Evolutionary conservation across 2,113 vertebrate genomes (phyloP), one percentile per base, ranked within the genome.

Genomic region (Apus apus): DNA sequence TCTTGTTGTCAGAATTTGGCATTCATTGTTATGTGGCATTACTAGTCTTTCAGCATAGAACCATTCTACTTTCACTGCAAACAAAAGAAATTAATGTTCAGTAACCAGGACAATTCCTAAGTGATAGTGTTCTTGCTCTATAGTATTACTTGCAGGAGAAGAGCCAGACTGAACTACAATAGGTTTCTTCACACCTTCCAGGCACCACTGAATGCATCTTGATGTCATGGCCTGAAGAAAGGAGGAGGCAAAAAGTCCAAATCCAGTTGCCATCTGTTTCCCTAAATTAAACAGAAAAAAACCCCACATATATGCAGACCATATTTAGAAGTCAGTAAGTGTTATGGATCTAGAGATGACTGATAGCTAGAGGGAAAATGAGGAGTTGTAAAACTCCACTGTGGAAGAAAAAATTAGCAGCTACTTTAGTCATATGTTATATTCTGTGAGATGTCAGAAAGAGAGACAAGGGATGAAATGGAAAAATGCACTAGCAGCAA

Each of bases 161-260:
- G 57, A 90, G 65, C 15, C 65, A 87, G 66, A 68, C 45, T 50
- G 80, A 87, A 91, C 58, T 85, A 81, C 91, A 97, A 75, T 23
- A 81, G 60, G 34, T 64, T 92, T 92, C 88, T 95, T 96, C 79
- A 93, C 72, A 91, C 93, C 65, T 94, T 95, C 68, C 73, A 93
- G 80, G 89, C 81, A 89, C 15, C 50, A 57, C 93, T 34, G 81
- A 96, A 83, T 67, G 27, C 65, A 83, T 85, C 66, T 73, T 87
- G 78, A 90, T 92, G 82, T 88, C 72, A 92, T 65, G 79, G 82
- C 88, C 87, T 77, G 60, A 94, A 93, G 79, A 48, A 73, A 90
- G 51, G 56, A 68, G 79, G 57, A 40, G 15, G 83, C 57, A 94
- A 57, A 36, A 94, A 86, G 72, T 84, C 83, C 85, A 88, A 93